These are phyloP conservation scores for Lottia gigantea DNA, from an alignment of 2,888 invertebrate species.

Conservation along the genomic window DNA sequence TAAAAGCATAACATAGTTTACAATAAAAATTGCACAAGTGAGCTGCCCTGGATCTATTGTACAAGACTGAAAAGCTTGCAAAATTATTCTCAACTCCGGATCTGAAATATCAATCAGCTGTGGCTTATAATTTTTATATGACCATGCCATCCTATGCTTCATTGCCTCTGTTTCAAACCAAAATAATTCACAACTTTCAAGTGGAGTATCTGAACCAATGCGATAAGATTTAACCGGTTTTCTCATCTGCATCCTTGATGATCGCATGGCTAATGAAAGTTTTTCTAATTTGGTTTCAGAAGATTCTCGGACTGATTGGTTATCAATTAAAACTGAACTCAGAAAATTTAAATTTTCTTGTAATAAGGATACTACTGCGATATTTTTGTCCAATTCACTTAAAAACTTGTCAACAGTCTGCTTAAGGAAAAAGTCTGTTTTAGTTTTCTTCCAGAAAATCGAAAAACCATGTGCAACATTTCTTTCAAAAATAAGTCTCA, in stretches of 20 bases:
- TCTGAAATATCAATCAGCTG: slow-evolving; percentile 22
- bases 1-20: slow-evolving; percentile 45
- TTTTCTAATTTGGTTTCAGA: too few species aligned
- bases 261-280: background rate
- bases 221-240: slow-evolving; percentile 27
- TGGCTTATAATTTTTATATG: slow-evolving; percentile 22
- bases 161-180: slow-evolving; percentile 32
- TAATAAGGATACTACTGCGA: slow-evolving; percentile 22
- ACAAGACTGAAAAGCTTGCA: slow-evolving; percentile 44
- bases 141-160: slow-evolving; percentile 24
- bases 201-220: slow-evolving; percentile 21
- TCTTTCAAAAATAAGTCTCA: too few species aligned
- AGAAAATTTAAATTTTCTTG: too few species aligned
- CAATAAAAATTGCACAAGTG: slow-evolving; percentile 40
- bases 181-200: slow-evolving; percentile 27
- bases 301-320: too few species aligned
- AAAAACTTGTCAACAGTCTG: slow-evolving; percentile 41
- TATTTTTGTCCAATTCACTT: slow-evolving; percentile 44
- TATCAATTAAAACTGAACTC: too few species aligned
- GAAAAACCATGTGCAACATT: background rate
- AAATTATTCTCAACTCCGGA: slow-evolving; percentile 24
- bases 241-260: slow-evolving; percentile 20
- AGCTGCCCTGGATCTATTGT: slow-evolving; percentile 38
- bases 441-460: background rate
- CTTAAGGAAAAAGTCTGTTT: slow-evolving; percentile 35